These are phyloP conservation scores for Drosophila subsilvestris DNA, from an alignment of 2,888 invertebrate species.

Conservation along the genomic window DNA sequence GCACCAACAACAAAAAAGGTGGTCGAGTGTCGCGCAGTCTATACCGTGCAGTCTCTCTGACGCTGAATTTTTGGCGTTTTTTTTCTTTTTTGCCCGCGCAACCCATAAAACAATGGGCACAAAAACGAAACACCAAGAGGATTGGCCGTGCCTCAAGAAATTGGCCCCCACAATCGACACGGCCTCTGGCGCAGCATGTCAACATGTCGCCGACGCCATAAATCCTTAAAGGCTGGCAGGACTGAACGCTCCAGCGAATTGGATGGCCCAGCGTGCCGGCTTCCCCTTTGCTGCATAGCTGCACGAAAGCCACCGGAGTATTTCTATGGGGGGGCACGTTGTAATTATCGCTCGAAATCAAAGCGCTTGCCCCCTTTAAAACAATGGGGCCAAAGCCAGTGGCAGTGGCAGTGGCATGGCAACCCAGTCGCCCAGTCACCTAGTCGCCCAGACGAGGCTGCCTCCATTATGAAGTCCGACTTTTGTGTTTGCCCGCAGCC, in stretches of 20 bases:
- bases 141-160: conserved; percentile 33
- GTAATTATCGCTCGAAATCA: conserved; percentile 80
- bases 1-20: conserved; percentile 29
- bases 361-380: conserved; percentile 53
- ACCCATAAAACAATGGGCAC: conserved; percentile 65
- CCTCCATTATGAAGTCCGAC: conserved; percentile 30
- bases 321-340: conserved; percentile 53
- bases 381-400: conserved; percentile 24
- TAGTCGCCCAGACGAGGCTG: not conserved
- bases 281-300: conserved; percentile 58
- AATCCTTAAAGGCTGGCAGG: conserved; percentile 61
- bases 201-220: conserved; percentile 75
- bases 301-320: conserved; percentile 57
- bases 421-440: conserved; percentile 8
- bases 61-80: not conserved
- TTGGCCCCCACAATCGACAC: conserved; percentile 31
- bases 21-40: conserved; percentile 14
- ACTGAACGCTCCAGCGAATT: conserved; percentile 60
- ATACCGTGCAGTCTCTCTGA: not conserved
- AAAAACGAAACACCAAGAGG: conserved; percentile 34
- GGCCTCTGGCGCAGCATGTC: conserved; percentile 60
- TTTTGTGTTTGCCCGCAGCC: conserved; percentile 30
- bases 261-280: not conserved
- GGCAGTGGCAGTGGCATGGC: conserved; percentile 24
- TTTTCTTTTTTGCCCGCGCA: conserved; percentile 11